These are phyloP conservation scores for Heliothis virescens DNA, from an alignment of 1,140 invertebrate genomes.

Conservation along the genomic window DNA sequence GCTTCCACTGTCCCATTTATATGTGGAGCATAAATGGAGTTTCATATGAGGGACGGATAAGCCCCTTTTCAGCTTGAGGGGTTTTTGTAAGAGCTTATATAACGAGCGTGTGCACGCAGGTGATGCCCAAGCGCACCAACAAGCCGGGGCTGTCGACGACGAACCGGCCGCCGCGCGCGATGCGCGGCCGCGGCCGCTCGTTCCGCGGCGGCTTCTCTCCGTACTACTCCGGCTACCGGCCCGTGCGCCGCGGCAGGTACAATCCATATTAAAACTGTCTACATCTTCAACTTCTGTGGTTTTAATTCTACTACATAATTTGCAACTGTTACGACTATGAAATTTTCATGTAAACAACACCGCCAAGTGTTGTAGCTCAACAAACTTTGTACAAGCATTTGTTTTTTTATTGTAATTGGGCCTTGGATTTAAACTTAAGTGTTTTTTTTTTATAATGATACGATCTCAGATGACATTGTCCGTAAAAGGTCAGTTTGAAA, in stretches of 20 bases:
- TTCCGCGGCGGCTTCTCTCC: slow-evolving; percentile 89
- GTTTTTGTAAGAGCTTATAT: no score
- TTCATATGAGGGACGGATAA: no score
- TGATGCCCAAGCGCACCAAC: slow-evolving; percentile 98
- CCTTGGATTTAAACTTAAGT: slow-evolving; percentile 19
- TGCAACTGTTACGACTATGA: slow-evolving; percentile 42
- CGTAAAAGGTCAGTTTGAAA: background rate
- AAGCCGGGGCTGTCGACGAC: slow-evolving; percentile 98
- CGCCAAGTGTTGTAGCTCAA: slow-evolving; percentile 17
- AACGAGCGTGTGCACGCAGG: slow-evolving; percentile 86
- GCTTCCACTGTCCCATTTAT: no score
- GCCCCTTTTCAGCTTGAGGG: no score
- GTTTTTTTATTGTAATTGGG: slow-evolving; percentile 2
- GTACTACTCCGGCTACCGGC: slow-evolving; percentile 88
- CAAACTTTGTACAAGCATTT: slow-evolving; percentile 3
- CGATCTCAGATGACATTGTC: slow-evolving; percentile 7
- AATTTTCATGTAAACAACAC: slow-evolving; percentile 28
- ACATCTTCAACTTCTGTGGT: slow-evolving; percentile 34
- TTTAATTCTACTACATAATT: slow-evolving; percentile 40
- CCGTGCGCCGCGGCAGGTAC: slow-evolving; percentile 90
- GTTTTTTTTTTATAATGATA: slow-evolving; percentile 1
- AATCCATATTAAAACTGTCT: slow-evolving; percentile 68
- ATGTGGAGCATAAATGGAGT: no score
- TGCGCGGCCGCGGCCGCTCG: slow-evolving; percentile 89
- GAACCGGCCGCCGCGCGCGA: slow-evolving; percentile 94